Base-by-base conservation (phyloP, 2,888 invertebrate genomes). In the Rotaria macrura region DNA sequence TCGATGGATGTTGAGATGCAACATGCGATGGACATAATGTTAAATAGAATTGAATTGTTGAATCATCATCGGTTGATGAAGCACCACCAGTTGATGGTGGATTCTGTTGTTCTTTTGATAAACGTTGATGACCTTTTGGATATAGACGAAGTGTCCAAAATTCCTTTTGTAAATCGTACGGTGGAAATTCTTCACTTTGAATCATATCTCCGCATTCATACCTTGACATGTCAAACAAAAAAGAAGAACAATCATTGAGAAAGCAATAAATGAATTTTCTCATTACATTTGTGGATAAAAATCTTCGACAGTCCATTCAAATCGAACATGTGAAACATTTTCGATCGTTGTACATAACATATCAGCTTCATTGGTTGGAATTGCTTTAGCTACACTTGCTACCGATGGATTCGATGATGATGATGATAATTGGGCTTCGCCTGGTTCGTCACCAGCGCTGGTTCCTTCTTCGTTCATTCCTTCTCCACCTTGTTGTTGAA, bases 151-250 rank as follows among this genome's bases (percentile, higher is more conserved):
- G 79, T 79, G 79, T 79, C 79, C 79, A 79, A n/a, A 43, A 79
- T 43, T 79, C 79, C 34, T 79, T 79, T 79, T 79, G 79, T 43
- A 79, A 79, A 43, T 79, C 79, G 43, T 79, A 79, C n/a, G 79
- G 79, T n/a, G 79, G 79, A 79, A 79, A 79, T 43, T 79, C 79
- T 79, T 79, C 79, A n/a, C 79, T 79, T 79, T 79, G 79, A 79
- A 79, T 79, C 79, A 79, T 79, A 79, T 79, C 79, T n/a, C 79
- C 79, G n/a, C 79, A 79, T 79, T 79, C 79, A 43, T 79, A 65
- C 65, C 65, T 65, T 65, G n/a, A 10, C 7, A 34, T 25, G 9
- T 4, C 14, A 65, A 54, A 54, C 23, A 54, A n/a, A 29, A n/a
- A 29, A 57, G 12, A 29, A 10, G 20, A 29, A 52, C n/a, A n/a